A percentile compares a stretch with the other conserved stretches of the same genome.
phyloP scores from a whole-genome alignment of 2,113 vertebrate genomes.

The Colius striatus region DNA sequence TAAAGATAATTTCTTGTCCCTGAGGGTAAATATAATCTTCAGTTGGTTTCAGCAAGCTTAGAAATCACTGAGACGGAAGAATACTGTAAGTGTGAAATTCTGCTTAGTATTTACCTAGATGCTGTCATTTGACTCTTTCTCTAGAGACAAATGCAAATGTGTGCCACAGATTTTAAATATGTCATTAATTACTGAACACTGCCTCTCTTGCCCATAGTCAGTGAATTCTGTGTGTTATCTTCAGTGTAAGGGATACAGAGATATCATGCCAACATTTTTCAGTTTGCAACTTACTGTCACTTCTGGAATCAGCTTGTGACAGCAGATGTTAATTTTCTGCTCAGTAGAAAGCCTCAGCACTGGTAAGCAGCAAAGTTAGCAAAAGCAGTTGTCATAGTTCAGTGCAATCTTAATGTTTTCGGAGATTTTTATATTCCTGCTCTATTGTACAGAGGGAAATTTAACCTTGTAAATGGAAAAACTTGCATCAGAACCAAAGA shows the following conservation, averaged over 20 bases:
- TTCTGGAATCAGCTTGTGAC: slow-evolving; percentile 31
- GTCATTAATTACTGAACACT: slow-evolving; percentile 41
- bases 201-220: background rate
- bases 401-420: background rate
- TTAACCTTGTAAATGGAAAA: background rate
- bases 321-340: slow-evolving; percentile 32
- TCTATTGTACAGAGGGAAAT: background rate
- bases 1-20: background rate
- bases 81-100: background rate
- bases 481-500: background rate
- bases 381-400: background rate
- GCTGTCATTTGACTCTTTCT: background rate
- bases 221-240: background rate
- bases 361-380: background rate
- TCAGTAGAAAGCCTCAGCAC: background rate
- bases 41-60: background rate
- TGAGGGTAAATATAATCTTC: background rate
- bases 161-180: background rate
- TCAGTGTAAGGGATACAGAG: background rate
- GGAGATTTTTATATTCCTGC: background rate
- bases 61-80: background rate
- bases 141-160: slow-evolving; percentile 27
- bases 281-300: slow-evolving; percentile 14
- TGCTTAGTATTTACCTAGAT: background rate
- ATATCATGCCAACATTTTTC: background rate